These are phyloP conservation scores for Plagodis dolabraria DNA, from an alignment of 2,888 invertebrate genomes.

Conservation along the genomic window DNA sequence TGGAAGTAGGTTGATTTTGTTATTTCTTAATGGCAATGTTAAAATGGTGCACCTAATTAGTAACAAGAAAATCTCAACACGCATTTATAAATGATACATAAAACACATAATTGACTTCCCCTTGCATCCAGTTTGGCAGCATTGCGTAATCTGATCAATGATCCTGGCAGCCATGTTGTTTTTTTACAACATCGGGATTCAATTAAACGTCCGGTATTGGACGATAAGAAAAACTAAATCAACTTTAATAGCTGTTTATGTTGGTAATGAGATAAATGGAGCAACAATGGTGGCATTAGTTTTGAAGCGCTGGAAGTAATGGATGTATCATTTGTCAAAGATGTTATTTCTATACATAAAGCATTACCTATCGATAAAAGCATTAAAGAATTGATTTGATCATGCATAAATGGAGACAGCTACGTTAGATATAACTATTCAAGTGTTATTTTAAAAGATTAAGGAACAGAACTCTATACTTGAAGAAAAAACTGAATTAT, in stretches of 20 bases:
- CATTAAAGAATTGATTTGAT: not conserved
- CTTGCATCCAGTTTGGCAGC: slow-evolving; percentile 76
- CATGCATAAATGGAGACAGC: not conserved
- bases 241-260: slow-evolving; percentile 54
- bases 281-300: slow-evolving; percentile 53
- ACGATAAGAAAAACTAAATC: slow-evolving; percentile 58
- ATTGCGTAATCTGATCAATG: slow-evolving; percentile 82
- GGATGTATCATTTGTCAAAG: slow-evolving; percentile 40
- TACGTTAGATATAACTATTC: not conserved
- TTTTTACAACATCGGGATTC: slow-evolving; percentile 69
- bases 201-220: slow-evolving; percentile 69
- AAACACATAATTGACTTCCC: slow-evolving; percentile 71
- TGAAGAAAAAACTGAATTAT: too few species aligned
- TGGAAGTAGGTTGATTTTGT: not conserved
- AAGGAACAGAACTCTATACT: too few species aligned
- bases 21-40: slow-evolving; percentile 1
- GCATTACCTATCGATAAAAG: slow-evolving; percentile 19
- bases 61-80: slow-evolving; percentile 21
- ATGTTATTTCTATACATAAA: slow-evolving; percentile 26
- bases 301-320: slow-evolving; percentile 51
- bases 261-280: slow-evolving; percentile 56
- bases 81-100: slow-evolving; percentile 43
- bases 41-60: slow-evolving; percentile 22
- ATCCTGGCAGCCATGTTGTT: slow-evolving; percentile 67
- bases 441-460: not conserved